Percentiles rank a stretch among this genome's conserved stretches.
These are phyloP conservation scores for Sceloporus undulatus DNA, from an alignment of 2,113 vertebrate genomes.

Conservation along the genomic window DNA sequence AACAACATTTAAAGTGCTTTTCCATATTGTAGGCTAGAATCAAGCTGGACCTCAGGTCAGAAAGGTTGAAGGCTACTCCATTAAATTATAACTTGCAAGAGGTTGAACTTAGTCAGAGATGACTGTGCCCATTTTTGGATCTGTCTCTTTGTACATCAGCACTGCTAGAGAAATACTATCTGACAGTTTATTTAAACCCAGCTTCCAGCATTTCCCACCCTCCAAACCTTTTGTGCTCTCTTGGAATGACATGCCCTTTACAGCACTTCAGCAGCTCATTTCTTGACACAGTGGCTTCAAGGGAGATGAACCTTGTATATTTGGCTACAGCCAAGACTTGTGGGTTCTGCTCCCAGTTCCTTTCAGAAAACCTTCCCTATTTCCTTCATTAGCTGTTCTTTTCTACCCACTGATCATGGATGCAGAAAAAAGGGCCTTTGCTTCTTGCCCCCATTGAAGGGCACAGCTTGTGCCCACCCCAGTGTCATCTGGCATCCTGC, in stretches of 20 bases:
- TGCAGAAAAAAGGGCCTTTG: neutral
- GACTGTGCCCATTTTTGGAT: slow-evolving; percentile 10
- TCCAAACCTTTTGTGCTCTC: slow-evolving; percentile 12
- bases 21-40: neutral
- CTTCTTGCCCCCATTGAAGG: neutral
- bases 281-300: neutral
- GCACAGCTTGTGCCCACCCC: neutral
- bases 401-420: neutral
- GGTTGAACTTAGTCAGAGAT: neutral
- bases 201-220: slow-evolving; percentile 28
- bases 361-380: neutral
- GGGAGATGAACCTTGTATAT: neutral
- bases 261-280: slow-evolving; percentile 2
- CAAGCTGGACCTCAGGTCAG: neutral
- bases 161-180: slow-evolving; percentile 13
- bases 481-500: neutral
- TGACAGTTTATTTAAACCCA: slow-evolving; percentile 31
- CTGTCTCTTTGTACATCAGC: slow-evolving; percentile 20
- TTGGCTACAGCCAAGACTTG: neutral
- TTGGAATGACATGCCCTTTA: slow-evolving; percentile 10
- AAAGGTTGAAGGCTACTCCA: neutral
- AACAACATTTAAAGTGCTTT: neutral
- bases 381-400: neutral
- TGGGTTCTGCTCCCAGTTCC: neutral
- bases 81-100: neutral